phyloP scores from a whole-genome alignment of 2,113 vertebrate species.

The Callopanchax toddi region DNA sequence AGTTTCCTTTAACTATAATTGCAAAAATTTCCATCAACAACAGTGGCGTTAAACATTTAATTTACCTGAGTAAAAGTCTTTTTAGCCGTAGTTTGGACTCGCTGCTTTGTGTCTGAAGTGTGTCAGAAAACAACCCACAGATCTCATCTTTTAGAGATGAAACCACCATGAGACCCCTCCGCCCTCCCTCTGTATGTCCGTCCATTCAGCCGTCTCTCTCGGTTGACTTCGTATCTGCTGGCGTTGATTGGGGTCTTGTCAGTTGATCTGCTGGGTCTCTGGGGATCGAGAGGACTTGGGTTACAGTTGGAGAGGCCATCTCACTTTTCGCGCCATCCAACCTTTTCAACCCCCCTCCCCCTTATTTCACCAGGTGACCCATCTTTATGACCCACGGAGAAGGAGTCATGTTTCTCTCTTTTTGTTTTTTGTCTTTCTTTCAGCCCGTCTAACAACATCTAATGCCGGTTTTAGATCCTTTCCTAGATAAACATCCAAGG shows the following conservation, averaged over 20 bases:
- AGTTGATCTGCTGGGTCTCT: constrained; percentile 67
- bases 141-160: neutral
- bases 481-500: neutral
- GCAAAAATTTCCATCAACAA: neutral
- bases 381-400: constrained; percentile 66
- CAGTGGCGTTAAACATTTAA: no score
- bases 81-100: neutral
- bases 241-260: constrained; percentile 75
- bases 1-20: no score
- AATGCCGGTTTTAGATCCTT: neutral
- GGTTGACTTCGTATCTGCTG: constrained; percentile 1
- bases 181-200: constrained; percentile 10
- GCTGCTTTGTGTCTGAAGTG: neutral
- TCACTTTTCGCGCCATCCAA: constrained; percentile 76
- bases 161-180: constrained; percentile 17
- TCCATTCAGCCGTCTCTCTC: constrained; percentile 40
- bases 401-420: constrained; percentile 72
- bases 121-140: neutral
- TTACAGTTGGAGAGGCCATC: constrained; percentile 76
- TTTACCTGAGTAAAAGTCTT: neutral
- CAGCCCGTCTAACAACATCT: neutral
- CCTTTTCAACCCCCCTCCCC: constrained; percentile 67
- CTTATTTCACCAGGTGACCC: constrained; percentile 74
- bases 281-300: constrained; percentile 68
- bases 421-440: constrained; percentile 21